phyloP scores from a whole-genome alignment of 2,797 vertebrate species.

The Poecilia picta region DNA sequence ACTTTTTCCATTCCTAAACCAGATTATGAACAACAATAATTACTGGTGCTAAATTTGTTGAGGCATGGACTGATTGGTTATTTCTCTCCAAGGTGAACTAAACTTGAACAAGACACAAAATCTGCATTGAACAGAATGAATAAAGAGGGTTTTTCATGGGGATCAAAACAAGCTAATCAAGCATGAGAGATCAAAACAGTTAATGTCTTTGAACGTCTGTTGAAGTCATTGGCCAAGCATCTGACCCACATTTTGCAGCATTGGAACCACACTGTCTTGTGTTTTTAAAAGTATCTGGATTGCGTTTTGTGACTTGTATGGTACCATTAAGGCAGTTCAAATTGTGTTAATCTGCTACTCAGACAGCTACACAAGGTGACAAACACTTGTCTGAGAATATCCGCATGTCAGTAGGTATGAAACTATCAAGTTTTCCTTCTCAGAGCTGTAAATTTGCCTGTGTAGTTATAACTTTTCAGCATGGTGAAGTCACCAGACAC shows the following conservation, averaged over 20 bases:
- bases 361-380: background rate
- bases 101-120: conserved; percentile 2
- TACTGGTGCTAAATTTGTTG: conserved; percentile 30
- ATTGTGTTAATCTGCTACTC: background rate
- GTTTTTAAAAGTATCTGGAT: conserved; percentile 25
- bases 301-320: conserved; percentile 39
- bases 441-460: conserved; percentile 23
- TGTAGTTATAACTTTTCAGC: conserved; percentile 48
- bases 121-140: conserved; percentile 17
- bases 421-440: conserved; percentile 6
- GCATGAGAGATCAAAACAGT: conserved; percentile 34
- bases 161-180: conserved; percentile 25
- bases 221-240: conserved; percentile 28
- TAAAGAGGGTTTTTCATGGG: conserved; percentile 43
- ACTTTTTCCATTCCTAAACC: background rate
- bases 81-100: conserved; percentile 10
- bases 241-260: conserved; percentile 18
- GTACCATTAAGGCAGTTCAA: background rate
- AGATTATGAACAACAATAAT: conserved; percentile 9
- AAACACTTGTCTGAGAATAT: background rate
- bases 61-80: conserved; percentile 36
- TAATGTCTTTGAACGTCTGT: conserved; percentile 19
- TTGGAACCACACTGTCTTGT: conserved; percentile 17
- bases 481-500: conserved; percentile 28
- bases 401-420: background rate